A percentile compares a stretch with the other conserved stretches of the same genome.
Conservation (phyloP, 2,888 invertebrate genomes). For the Drosophila imparisetae region DNA sequence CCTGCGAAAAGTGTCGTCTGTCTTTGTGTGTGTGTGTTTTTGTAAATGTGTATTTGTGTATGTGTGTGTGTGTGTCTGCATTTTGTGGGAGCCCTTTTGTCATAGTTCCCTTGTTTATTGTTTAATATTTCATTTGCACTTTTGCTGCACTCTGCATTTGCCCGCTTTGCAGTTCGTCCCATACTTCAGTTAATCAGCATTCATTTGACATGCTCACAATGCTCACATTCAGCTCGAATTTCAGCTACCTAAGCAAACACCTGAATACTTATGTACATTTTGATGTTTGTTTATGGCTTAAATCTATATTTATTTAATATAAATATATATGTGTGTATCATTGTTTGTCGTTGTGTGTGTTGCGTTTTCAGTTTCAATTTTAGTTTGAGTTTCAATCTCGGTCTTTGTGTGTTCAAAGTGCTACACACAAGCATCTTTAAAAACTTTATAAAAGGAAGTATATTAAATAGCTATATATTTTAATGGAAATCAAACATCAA, state of each 20-base stretch:
- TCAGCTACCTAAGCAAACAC: slow-evolving; percentile 39
- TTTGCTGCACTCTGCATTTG: slow-evolving; percentile 32
- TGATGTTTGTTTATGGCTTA: not conserved
- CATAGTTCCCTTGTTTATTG: slow-evolving; percentile 55
- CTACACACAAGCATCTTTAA: not conserved
- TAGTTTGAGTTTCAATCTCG: not conserved
- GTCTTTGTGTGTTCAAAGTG: slow-evolving; percentile 2
- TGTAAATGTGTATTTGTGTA: not conserved
- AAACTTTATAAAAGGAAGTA: not conserved
- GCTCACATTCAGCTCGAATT: slow-evolving; percentile 48
- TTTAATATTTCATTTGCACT: slow-evolving; percentile 72
- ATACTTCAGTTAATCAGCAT: slow-evolving; percentile 46
- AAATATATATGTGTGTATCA: not conserved
- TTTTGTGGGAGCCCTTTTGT: slow-evolving; percentile 16
- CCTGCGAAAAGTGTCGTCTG: slow-evolving; percentile 56
- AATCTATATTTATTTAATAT: slow-evolving; percentile 1
- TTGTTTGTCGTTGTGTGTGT: not conserved
- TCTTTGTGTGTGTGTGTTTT: slow-evolving; percentile 1
- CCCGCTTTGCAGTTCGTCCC: slow-evolving; percentile 33
- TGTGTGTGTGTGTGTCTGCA: not conserved
- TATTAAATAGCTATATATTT: not conserved
- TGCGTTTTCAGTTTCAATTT: not conserved
- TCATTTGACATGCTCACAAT: slow-evolving; percentile 35
- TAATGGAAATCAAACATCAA: not conserved
- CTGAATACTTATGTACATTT: not conserved